Percentiles rank a stretch among this genome's conserved stretches.
phyloP scores from a whole-genome alignment of 2,888 invertebrate species.

The Hypolimnas misippus region DNA sequence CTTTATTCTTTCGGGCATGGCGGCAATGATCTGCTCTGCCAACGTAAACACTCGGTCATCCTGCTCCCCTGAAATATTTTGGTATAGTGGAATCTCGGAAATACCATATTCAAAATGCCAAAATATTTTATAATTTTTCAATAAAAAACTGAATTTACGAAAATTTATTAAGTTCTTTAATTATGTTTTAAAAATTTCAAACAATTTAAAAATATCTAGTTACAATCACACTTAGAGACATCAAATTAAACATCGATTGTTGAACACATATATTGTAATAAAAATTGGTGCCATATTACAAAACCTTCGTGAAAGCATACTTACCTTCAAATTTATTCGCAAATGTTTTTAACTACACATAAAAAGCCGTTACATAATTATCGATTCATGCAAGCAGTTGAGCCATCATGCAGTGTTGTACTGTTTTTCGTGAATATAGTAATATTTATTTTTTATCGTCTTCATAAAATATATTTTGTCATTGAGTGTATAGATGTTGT shows the following conservation, averaged over 20 bases:
- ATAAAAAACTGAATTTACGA: background rate
- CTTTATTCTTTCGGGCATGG: constrained; percentile 98
- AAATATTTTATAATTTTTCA: background rate
- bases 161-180: background rate
- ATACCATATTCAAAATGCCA: background rate
- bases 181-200: background rate
- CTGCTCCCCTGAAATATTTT: constrained; percentile 91
- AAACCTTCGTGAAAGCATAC: constrained; percentile 51
- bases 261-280: constrained; percentile 29
- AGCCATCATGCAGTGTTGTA: constrained; percentile 75
- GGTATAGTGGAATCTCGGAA: constrained; percentile 59
- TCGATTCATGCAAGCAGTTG: constrained; percentile 74
- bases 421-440: constrained; percentile 45
- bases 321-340: constrained; percentile 50
- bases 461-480: constrained; percentile 35
- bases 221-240: constrained; percentile 4
- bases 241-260: constrained; percentile 16
- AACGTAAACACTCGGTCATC: constrained; percentile 95
- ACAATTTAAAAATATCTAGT: background rate
- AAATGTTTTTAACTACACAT: constrained; percentile 71
- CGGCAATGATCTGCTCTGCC: constrained; percentile 99
- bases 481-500: constrained; percentile 62
- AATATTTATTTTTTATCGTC: constrained; percentile 51
- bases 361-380: constrained; percentile 76
- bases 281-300: constrained; percentile 39